Base-by-base conservation (phyloP, 2,113 vertebrate species). In the Egretta garzetta region DNA sequence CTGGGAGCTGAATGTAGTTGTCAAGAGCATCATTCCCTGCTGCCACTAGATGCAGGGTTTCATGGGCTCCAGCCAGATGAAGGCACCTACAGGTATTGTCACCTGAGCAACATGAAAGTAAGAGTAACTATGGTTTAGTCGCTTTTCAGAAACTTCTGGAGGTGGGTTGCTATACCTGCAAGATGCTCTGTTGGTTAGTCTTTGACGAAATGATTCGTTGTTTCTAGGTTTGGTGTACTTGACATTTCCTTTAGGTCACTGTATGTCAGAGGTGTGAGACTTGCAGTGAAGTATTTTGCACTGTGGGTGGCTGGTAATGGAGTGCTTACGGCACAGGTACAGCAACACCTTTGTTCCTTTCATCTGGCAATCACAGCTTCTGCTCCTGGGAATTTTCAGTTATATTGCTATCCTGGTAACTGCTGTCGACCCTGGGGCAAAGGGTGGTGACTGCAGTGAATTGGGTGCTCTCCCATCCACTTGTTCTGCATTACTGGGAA, bases 321-420 rank as follows among this genome's bases (percentile, higher is more conserved):
- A 67, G 17, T 71, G 15, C 35, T 50, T 82, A 8, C 2, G 58
- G 35, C 1, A 0, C 0, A 1, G 43, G 6, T 52, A 22, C n/a
- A 73, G 15, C 0, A 0, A 2, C 85, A 19, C 26, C 43, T 71
- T 79, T 2, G 0, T 71, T 68, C 32, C 20, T n/a, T 93, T 88
- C 52, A 39, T 20, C n/a, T 72, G 37, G 8, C 33, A 58, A 10
- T 24, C 45, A 67, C 14, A 93, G 30, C 37, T 58, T 67, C 45
- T 73, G 17, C 28, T 94, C 37, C 6, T 2, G 4, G 37, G 39
- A 63, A 45, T 86, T 66, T 81, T 74, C 32, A 39, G 0, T 33
- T 76, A 2, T 3, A 14, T 15, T 35, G 21, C 58, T 87, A 64
- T 49, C 47, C 15, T 60, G 37, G 37, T 56, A n/a, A 43, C 49